phyloP scores from a whole-genome alignment of 1,140 invertebrate species.

The Theocolax elegans region DNA sequence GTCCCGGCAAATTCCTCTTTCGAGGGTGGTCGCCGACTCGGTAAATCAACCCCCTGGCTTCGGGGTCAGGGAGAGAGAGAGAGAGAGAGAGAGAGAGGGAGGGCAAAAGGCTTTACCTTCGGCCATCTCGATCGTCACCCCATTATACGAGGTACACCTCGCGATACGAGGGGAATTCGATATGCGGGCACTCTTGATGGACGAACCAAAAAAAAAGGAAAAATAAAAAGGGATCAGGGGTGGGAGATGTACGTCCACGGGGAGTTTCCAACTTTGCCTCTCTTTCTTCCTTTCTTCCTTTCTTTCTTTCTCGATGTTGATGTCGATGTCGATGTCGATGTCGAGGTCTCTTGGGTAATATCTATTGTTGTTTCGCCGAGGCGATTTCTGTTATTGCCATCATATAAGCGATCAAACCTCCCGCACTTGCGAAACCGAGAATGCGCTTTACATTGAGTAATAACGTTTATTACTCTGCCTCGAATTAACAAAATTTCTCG shows the following conservation, averaged over 20 bases:
- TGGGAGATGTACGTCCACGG: neutral
- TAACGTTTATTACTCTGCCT: neutral
- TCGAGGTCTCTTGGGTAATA: constrained; percentile 1
- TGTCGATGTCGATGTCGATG: no score
- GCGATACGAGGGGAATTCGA: constrained; percentile 35
- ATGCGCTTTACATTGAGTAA: constrained; percentile 22
- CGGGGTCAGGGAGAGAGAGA: constrained; percentile 5
- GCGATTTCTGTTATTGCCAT: constrained; percentile 24
- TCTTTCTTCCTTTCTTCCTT: neutral
- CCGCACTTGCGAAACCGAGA: neutral
- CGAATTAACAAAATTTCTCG: neutral
- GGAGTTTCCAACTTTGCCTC: neutral
- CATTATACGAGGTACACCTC: constrained; percentile 44
- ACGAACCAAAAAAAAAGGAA: constrained; percentile 1
- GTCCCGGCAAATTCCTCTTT: constrained; percentile 13
- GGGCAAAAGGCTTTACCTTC: constrained; percentile 33
- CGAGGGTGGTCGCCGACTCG: constrained; percentile 2
- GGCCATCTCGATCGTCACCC: constrained; percentile 50
- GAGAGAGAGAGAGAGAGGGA: constrained; percentile 1
- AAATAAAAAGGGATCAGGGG: neutral
- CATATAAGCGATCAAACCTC: constrained; percentile 30
- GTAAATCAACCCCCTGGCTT: constrained; percentile 36
- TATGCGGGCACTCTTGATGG: constrained; percentile 13
- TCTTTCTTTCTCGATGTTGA: neutral
- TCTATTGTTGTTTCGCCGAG: constrained; percentile 11